Evolutionary conservation across 2,113 vertebrate species (phyloP).

Genomic region (Syngnathus scovelli): DNA sequence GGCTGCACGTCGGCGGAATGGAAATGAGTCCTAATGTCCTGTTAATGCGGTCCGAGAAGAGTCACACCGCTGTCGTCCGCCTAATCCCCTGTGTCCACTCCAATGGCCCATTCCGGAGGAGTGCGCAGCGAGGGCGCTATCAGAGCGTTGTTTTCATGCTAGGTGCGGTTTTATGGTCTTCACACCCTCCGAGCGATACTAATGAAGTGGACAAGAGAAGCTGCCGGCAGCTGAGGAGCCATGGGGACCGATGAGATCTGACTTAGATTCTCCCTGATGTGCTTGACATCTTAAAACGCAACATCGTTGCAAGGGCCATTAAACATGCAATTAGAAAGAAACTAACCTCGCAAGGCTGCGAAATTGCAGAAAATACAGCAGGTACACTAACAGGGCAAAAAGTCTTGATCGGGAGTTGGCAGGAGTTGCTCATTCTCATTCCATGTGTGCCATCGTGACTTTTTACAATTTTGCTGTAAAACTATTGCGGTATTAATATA

Average conservation of each 20-base stretch:
- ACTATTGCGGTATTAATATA: background rate
- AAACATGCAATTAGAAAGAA: slow-evolving; percentile 14
- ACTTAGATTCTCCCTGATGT: slow-evolving; percentile 20
- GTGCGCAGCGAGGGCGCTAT: slow-evolving; percentile 54
- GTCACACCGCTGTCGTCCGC: slow-evolving; percentile 60
- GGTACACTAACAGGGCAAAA: background rate
- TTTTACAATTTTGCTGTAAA: background rate
- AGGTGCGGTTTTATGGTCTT: slow-evolving; percentile 65
- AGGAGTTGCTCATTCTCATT: background rate
- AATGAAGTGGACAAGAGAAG: slow-evolving; percentile 64
- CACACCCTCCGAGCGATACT: slow-evolving; percentile 50
- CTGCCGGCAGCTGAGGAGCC: slow-evolving; percentile 44
- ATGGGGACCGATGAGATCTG: slow-evolving; percentile 29
- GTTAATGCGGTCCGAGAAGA: slow-evolving; percentile 64
- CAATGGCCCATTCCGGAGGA: slow-evolving; percentile 68
- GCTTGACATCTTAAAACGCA: slow-evolving; percentile 31
- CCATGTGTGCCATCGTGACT: no score
- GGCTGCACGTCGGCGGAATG: slow-evolving; percentile 47
- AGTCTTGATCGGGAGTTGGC: slow-evolving; percentile 1
- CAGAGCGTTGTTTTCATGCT: slow-evolving; percentile 51
- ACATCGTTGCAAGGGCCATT: slow-evolving; percentile 14
- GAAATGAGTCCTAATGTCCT: slow-evolving; percentile 66
- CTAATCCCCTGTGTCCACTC: slow-evolving; percentile 69
- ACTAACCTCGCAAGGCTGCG: background rate
- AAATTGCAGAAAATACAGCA: background rate